These are phyloP conservation scores for Eristalis intricaria DNA, from an alignment of 2,888 invertebrate genomes.

Conservation along the genomic window DNA sequence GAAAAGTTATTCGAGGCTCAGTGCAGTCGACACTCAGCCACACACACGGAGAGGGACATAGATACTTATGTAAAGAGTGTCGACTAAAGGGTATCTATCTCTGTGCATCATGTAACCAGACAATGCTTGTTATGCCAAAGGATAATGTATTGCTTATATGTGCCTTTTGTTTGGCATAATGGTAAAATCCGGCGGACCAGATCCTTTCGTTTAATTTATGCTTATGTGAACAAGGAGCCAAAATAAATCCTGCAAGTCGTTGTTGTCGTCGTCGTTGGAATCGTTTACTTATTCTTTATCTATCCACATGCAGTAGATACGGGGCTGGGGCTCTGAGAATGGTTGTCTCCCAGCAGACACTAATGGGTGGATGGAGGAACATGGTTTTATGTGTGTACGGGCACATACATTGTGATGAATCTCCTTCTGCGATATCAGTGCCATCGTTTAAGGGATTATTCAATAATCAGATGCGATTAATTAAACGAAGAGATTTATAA, in stretches of 20 bases:
- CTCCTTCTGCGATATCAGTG: conserved; percentile 21
- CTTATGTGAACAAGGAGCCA: conserved; percentile 56
- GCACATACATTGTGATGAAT: neutral
- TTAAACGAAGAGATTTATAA: conserved; percentile 53
- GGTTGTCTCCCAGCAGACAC: neutral
- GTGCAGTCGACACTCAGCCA: neutral
- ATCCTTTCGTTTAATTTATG: conserved; percentile 60
- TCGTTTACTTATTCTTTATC: conserved; percentile 46
- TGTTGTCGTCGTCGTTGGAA: conserved; percentile 13
- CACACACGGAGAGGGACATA: neutral
- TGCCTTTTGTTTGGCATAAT: conserved; percentile 38
- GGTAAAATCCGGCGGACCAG: conserved; percentile 42
- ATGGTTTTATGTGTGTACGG: neutral
- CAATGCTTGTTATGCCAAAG: conserved; percentile 47
- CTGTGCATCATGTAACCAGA: conserved; percentile 25
- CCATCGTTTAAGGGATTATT: conserved; percentile 52
- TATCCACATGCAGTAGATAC: conserved; percentile 13
- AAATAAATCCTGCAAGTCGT: conserved; percentile 61
- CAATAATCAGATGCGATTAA: conserved; percentile 70
- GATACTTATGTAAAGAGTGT: neutral
- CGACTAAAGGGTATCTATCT: conserved; percentile 17
- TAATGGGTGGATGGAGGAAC: neutral
- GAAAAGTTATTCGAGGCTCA: neutral
- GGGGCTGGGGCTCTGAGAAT: neutral
- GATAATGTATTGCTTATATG: conserved; percentile 56